These are phyloP conservation scores for Triops cancriformis DNA, from an alignment of 1,140 invertebrate genomes.

Conservation along the genomic window DNA sequence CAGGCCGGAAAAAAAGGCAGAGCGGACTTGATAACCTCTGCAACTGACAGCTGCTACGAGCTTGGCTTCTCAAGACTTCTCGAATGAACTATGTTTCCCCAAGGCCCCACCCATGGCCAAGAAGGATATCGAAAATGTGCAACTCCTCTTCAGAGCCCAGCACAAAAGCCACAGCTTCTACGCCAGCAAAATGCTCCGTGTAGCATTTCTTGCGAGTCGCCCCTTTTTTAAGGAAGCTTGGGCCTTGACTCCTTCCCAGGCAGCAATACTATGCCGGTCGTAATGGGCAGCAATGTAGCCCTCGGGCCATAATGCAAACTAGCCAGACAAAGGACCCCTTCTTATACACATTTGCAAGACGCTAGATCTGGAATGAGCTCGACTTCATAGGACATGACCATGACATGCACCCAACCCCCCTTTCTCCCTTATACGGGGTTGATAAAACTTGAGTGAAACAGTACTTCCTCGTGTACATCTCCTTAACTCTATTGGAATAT, in stretches of 20 bases:
- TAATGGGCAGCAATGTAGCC: constrained; percentile 4
- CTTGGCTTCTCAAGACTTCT: constrained; percentile 5
- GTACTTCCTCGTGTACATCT: no score
- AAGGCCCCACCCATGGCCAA: neutral
- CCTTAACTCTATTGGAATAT: no score
- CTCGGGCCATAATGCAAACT: neutral
- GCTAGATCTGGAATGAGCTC: neutral
- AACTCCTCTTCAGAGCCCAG: neutral
- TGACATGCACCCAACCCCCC: no score
- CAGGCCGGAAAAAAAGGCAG: neutral
- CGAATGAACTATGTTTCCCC: constrained; percentile 10
- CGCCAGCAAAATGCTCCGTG: neutral
- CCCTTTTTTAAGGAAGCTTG: neutral
- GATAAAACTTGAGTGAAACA: no score
- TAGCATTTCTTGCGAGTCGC: neutral
- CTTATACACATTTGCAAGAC: neutral
- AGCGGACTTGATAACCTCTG: neutral
- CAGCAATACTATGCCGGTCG: neutral
- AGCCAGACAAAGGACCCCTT: neutral
- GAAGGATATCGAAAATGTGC: neutral
- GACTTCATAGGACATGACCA: no score
- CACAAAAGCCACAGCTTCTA: constrained; percentile 1
- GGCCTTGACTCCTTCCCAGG: neutral
- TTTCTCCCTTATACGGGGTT: no score
- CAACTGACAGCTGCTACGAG: neutral